Evolutionary conservation across 2,797 vertebrate species (phyloP).

Genomic region (Leucoraja ocellata): DNA sequence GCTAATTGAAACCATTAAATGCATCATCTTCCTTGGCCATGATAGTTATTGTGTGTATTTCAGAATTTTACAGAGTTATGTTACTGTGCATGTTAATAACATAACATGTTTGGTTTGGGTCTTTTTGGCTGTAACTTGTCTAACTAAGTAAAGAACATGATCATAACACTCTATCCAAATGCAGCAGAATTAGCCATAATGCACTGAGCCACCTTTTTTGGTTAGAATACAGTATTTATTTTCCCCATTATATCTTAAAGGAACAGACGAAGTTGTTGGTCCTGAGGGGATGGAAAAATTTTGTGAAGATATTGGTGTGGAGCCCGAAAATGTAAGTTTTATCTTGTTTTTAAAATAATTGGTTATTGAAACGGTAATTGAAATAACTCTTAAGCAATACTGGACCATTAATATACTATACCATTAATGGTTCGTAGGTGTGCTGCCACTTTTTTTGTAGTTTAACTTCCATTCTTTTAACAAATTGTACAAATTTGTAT

Average conservation of each 20-base stretch:
- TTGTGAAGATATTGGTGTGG: conserved; percentile 83
- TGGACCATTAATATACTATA: background rate
- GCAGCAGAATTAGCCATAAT: background rate
- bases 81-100: background rate
- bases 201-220: background rate
- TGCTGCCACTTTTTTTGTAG: background rate
- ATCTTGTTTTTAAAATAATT: background rate
- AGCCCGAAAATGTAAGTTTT: conserved; percentile 77
- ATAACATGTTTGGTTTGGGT: too few species aligned
- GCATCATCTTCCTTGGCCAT: background rate
- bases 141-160: background rate
- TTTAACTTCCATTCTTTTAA: background rate
- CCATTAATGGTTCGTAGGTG: background rate
- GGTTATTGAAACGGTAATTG: background rate
- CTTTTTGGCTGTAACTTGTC: background rate
- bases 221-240: conserved; percentile 11
- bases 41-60: background rate
- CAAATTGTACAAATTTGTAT: background rate
- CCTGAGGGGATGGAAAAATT: conserved; percentile 87
- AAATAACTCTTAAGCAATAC: background rate
- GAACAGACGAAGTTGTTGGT: conserved; percentile 77
- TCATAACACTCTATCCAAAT: background rate
- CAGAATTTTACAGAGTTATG: background rate
- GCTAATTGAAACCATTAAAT: background rate
- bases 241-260: conserved; percentile 54